A percentile compares a stretch with the other conserved stretches of the same genome.
Evolutionary conservation across 2,888 invertebrate genomes (phyloP).

Genomic region (Agrilus biguttatus): DNA sequence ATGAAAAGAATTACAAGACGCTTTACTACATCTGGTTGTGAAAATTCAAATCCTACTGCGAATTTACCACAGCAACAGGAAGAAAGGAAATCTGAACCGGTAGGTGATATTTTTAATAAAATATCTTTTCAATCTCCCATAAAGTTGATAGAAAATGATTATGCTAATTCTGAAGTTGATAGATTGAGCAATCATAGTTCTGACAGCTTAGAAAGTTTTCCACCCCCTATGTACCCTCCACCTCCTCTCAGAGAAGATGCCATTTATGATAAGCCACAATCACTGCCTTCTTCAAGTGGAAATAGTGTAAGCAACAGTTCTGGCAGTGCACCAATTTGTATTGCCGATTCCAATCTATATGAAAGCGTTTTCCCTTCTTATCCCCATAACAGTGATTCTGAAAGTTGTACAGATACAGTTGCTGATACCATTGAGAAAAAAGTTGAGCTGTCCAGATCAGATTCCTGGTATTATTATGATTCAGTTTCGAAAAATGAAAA

Average conservation of each 20-base stretch:
- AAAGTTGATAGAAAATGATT: constrained; percentile 14
- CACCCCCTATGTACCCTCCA: constrained; percentile 43
- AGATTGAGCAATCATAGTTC: constrained; percentile 7
- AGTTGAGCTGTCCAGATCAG: constrained; percentile 29
- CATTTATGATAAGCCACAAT: constrained; percentile 39
- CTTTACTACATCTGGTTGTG: constrained; percentile 15
- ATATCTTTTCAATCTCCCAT: constrained; percentile 51
- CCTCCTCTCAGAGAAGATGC: constrained; percentile 42
- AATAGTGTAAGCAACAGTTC: constrained; percentile 22
- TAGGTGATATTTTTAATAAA: constrained; percentile 41
- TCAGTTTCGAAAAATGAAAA: constrained; percentile 13
- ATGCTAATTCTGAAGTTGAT: constrained; percentile 23
- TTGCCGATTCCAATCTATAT: constrained; percentile 22
- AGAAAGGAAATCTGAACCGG: constrained; percentile 14
- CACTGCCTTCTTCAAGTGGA: constrained; percentile 25
- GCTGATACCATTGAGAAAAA: constrained; percentile 16
- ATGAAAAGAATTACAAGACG: constrained; percentile 25
- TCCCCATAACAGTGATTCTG: constrained; percentile 21
- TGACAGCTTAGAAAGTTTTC: constrained; percentile 26
- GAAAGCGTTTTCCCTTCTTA: constrained; percentile 33
- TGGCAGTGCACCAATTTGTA: constrained; percentile 8
- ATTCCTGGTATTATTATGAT: constrained; percentile 40
- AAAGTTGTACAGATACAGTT: constrained; percentile 15
- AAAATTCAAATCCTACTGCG: constrained; percentile 8
- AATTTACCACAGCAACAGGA: constrained; percentile 11